Percentiles rank a stretch among this genome's conserved stretches.
phyloP scores from a whole-genome alignment of 2,797 vertebrate genomes.

The Cossypha caffra region DNA sequence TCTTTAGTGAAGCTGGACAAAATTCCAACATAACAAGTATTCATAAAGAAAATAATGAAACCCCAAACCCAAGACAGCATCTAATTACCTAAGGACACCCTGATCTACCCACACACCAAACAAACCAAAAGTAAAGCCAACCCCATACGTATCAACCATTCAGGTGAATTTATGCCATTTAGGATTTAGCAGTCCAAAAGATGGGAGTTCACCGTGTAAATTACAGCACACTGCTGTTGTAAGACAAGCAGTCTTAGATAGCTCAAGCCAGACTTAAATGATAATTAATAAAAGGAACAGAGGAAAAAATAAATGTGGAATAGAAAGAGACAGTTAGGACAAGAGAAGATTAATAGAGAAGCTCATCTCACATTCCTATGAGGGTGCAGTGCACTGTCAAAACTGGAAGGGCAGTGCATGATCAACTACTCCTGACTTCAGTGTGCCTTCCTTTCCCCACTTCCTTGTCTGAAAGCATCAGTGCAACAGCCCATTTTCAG shows the following conservation, averaged over 20 bases:
- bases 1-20: neutral
- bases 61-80: neutral
- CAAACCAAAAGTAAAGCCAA: neutral
- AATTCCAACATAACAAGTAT: neutral
- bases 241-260: neutral
- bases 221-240: neutral
- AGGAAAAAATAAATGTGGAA: neutral
- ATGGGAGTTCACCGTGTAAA: accelerated
- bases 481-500: neutral
- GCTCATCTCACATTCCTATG: neutral
- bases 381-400: neutral
- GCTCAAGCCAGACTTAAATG: neutral
- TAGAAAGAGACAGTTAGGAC: neutral
- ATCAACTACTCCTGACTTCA: neutral
- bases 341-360: neutral
- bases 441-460: neutral
- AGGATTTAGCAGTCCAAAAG: neutral
- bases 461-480: neutral
- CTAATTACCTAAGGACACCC: neutral
- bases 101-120: neutral
- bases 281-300: neutral
- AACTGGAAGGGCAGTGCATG: neutral
- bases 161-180: neutral
- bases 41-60: neutral
- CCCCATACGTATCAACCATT: accelerated